Evolutionary conservation across 2,113 vertebrate species (phyloP).

Genomic region (Perca schrenkii): DNA sequence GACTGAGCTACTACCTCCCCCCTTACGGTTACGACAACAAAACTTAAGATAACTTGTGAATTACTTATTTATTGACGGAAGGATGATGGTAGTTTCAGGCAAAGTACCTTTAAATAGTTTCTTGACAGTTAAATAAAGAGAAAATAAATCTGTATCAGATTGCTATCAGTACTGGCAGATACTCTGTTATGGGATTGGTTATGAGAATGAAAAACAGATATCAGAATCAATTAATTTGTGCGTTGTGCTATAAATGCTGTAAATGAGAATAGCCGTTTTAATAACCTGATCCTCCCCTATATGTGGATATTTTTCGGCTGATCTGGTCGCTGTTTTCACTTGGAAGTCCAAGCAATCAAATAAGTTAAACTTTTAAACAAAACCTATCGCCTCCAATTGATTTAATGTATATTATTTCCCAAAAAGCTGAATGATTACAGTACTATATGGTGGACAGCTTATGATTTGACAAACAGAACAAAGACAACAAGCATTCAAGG

Average conservation of each 20-base stretch:
- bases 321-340: neutral
- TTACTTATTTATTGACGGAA: neutral
- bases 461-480: neutral
- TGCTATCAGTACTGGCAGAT: neutral
- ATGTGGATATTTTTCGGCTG: neutral
- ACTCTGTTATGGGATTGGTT: neutral
- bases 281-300: neutral
- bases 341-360: neutral
- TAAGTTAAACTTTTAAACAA: neutral
- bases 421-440: neutral
- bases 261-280: neutral
- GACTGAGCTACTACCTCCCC: no score
- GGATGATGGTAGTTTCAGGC: neutral
- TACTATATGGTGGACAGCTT: neutral
- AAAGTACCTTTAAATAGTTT: neutral
- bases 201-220: neutral
- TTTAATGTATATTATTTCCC: neutral
- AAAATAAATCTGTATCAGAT: neutral
- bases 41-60: neutral
- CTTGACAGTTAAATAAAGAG: neutral
- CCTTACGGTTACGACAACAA: neutral
- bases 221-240: neutral
- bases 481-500: neutral
- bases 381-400: no score
- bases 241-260: neutral